Evolutionary conservation across 1,140 invertebrate genomes (phyloP).

Genomic region (Zaprionus africanus): DNA sequence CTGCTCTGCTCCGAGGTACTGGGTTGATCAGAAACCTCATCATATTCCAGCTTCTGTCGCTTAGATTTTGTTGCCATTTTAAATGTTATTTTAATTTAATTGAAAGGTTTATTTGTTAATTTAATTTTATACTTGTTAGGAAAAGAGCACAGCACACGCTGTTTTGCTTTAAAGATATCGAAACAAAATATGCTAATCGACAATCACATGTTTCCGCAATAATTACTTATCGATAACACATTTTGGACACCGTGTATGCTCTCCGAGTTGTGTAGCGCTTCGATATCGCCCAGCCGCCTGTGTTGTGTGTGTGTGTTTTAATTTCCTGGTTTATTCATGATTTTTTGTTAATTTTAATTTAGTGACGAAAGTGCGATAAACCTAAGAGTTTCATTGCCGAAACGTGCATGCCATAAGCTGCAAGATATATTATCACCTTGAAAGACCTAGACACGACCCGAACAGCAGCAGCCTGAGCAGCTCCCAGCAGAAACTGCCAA

Average conservation of each 20-base stretch:
- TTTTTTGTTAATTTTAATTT: slow-evolving; percentile 74
- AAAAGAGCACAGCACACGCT: slow-evolving; percentile 31
- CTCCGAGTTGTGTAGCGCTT: slow-evolving; percentile 51
- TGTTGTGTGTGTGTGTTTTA: slow-evolving; percentile 74
- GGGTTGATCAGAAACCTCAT: neutral
- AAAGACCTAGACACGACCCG: slow-evolving; percentile 16
- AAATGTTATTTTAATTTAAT: slow-evolving; percentile 11
- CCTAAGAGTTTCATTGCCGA: slow-evolving; percentile 18
- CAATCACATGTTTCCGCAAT: slow-evolving; percentile 23
- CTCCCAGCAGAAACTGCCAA: slow-evolving; percentile 48
- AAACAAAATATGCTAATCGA: slow-evolving; percentile 21
- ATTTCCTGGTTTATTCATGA: slow-evolving; percentile 75
- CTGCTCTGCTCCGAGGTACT: slow-evolving; percentile 17
- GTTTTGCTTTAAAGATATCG: slow-evolving; percentile 19
- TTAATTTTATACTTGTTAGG: slow-evolving; percentile 14
- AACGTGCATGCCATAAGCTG: slow-evolving; percentile 24
- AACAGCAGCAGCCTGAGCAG: slow-evolving; percentile 23
- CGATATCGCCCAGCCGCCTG: slow-evolving; percentile 46
- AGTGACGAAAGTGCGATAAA: slow-evolving; percentile 37
- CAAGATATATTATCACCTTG: slow-evolving; percentile 7
- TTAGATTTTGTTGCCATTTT: slow-evolving; percentile 57
- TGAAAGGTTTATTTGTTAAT: neutral
- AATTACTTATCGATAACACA: slow-evolving; percentile 41
- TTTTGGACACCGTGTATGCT: slow-evolving; percentile 22
- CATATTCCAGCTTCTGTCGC: slow-evolving; percentile 3